Evolutionary conservation across 2,113 vertebrate genomes (phyloP).

Genomic region (Microtus richardsoni): DNA sequence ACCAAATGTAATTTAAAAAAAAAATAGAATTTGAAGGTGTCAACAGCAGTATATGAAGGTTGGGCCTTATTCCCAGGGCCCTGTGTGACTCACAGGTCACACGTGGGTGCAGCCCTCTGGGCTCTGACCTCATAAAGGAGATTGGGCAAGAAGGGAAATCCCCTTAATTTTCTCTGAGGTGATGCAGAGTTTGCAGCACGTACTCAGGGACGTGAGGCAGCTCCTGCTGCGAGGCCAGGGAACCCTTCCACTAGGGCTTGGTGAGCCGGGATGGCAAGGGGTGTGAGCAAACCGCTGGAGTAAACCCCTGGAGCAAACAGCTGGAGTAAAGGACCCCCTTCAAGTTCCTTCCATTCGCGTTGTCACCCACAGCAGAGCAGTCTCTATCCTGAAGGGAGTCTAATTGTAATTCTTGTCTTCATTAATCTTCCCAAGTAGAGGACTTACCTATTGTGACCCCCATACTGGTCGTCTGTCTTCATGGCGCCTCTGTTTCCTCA

Average conservation of each 20-base stretch:
- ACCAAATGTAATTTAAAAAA: neutral
- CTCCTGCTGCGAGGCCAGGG: neutral
- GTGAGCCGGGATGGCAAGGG: neutral
- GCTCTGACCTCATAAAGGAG: conserved; percentile 17
- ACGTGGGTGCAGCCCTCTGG: neutral
- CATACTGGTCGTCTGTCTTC: neutral
- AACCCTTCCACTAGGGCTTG: neutral
- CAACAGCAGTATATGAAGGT: neutral
- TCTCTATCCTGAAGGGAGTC: neutral
- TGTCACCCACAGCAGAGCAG: neutral
- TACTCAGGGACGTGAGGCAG: neutral
- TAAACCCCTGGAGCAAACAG: neutral
- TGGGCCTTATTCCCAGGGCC: neutral
- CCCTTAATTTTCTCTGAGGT: neutral
- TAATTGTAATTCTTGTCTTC: neutral
- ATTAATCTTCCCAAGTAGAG: neutral
- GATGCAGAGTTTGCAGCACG: neutral
- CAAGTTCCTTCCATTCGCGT: neutral
- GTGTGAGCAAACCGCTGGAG: neutral
- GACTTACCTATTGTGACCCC: neutral
- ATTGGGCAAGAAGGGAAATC: neutral
- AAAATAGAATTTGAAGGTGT: neutral
- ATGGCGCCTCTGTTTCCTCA: conserved; percentile 22
- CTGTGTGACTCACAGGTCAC: neutral
- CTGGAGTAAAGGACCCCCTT: neutral